Evolutionary conservation across 2,888 invertebrate species (phyloP), one percentile per base, ranked within the genome.

Genomic region (Ornithoptera priamus): DNA sequence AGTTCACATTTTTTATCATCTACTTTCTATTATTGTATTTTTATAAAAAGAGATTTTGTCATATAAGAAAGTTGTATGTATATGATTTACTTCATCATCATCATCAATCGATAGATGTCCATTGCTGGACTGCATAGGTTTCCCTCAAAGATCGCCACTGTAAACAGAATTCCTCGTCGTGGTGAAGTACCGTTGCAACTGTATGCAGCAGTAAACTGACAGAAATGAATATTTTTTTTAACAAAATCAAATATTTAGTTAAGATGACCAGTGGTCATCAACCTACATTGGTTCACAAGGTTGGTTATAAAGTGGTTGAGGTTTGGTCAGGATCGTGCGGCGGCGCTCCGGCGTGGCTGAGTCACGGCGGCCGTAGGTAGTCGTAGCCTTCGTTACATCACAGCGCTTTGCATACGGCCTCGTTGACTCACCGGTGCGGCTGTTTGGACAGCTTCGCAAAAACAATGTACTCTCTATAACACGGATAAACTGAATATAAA

Each of bases 371-470:
- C 20, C 24, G 67, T 64, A 22, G 63, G 67, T 57, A 20, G 65
- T 56, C 24, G 65, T 61, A 64, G 61, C 70, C 70, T 70, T 67
- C 64, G 76, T 84, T 82, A 82, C 81, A 81, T 83, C 81, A 84
- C 75, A 72, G 62, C 61, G 72, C 68, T 78, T 79, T 75, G 74
- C 78, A 77, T 77, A 73, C 76, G 78, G 74, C 80, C 81, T 82
- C 77, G 76, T 64, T 84, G 84, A 83, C 77, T 84, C 84, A 83
- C 70, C 62, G 69, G 67, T 66, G 70, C 72, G 72, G 73, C 53
- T 1, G 53, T 53, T 53, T n/a, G 22, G 22, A 36, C 68, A 59
- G 67, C 72, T 76, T 75, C 73, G 70, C 72, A 64, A 73, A 76
- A 75, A 69, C 53, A 53, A 53, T 53, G n/a, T n/a, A 50, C n/a